Conservation (phyloP, 2,797 vertebrate species). For the Helicolenus hilgendorfi region DNA sequence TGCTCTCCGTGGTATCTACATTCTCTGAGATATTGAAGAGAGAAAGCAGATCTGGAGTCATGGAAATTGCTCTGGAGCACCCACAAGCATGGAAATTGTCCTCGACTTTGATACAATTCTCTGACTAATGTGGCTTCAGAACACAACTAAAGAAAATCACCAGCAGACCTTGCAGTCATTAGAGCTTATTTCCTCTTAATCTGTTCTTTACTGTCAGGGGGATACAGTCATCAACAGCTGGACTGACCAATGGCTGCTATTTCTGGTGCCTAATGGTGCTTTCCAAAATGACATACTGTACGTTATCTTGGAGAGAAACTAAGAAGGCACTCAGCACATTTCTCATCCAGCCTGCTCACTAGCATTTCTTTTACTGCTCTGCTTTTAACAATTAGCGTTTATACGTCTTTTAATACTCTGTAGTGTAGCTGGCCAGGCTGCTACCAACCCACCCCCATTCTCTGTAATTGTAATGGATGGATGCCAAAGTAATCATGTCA, state of each 20-base stretch:
- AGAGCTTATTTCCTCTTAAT: background rate
- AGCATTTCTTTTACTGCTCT: background rate
- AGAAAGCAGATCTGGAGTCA: background rate
- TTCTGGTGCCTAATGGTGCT: background rate
- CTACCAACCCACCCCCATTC: background rate
- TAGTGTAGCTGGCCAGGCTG: background rate
- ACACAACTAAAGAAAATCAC: slow-evolving; percentile 18
- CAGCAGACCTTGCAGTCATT: slow-evolving; percentile 14
- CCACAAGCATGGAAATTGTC: slow-evolving; percentile 18
- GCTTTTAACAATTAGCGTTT: background rate
- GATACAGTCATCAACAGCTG: background rate
- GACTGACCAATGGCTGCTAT: background rate
- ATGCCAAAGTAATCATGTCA: slow-evolving; percentile 51
- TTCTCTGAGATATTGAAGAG: background rate
- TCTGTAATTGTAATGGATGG: slow-evolving; percentile 24
- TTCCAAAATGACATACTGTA: background rate
- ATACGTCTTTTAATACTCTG: background rate
- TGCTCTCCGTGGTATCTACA: background rate
- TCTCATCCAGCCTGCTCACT: background rate
- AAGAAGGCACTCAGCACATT: background rate
- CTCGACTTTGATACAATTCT: background rate
- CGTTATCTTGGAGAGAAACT: background rate
- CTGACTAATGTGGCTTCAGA: slow-evolving; percentile 14
- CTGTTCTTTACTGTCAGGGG: background rate
- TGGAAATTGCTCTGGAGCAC: background rate